Conservation (phyloP, 2,888 invertebrate species). For the Watsonalla binaria region DNA sequence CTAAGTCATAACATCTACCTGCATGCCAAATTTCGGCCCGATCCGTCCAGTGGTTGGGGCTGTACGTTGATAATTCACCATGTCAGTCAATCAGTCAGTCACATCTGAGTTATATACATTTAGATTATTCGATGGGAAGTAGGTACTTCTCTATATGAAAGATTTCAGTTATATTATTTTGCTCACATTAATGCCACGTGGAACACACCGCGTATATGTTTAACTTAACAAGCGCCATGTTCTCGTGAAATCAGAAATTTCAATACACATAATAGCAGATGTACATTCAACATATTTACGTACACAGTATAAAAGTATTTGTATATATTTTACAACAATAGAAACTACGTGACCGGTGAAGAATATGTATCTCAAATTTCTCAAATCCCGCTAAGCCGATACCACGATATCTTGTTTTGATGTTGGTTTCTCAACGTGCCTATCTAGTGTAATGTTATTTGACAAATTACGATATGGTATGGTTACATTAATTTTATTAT, state of each 20-base stretch:
- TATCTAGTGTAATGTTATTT: too few species aligned
- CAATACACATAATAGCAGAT: constrained; percentile 20
- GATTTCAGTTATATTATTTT: too few species aligned
- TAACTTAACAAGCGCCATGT: background rate
- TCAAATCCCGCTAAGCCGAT: constrained; percentile 1
- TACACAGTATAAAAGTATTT: constrained; percentile 32
- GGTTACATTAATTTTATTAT: too few species aligned
- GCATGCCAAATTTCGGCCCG: too few species aligned
- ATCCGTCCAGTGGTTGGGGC: too few species aligned
- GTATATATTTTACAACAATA: constrained; percentile 33
- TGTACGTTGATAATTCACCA: too few species aligned
- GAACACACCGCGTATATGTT: background rate
- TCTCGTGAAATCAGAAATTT: constrained; percentile 27
- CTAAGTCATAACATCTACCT: too few species aligned
- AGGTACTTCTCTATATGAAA: too few species aligned
- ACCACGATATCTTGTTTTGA: background rate
- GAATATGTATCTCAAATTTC: background rate
- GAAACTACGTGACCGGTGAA: constrained; percentile 21
- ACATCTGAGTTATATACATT: too few species aligned
- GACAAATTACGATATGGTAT: too few species aligned
- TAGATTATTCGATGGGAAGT: too few species aligned
- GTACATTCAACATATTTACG: constrained; percentile 19
- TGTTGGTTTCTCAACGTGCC: background rate
- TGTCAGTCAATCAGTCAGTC: too few species aligned
- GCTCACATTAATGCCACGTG: background rate